Evolutionary conservation across 2,113 vertebrate species (phyloP), one percentile per base, ranked within the genome.

Genomic region (Tinamus guttatus): DNA sequence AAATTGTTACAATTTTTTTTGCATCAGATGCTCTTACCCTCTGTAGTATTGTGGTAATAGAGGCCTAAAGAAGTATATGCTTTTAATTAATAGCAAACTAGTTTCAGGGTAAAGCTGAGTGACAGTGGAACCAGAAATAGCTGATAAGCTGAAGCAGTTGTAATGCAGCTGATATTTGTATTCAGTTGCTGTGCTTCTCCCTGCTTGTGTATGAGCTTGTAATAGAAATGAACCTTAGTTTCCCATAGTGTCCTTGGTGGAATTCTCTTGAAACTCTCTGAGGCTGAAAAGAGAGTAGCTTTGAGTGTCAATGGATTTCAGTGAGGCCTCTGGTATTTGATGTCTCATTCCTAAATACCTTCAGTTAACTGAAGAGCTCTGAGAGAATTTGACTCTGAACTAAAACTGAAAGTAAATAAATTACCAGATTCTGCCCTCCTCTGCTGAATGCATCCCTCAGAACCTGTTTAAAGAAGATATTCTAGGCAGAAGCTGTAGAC

Each of bases 401-500:
- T 93, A 40, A 49, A 87, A 62, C 32, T 75, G 84, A 71, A 80
- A 91, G 74, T 81, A 86, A 92, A 93, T 86, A 86, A 94, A 75
- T 60, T 43, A 41, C 11, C 41, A 68, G 76, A 25, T 30, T 56
- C 38, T 77, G 30, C 73, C 68, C 27, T 83, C 22, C 54, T n/a
- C 32, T 81, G 36, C 67, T 75, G 91, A 86, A 90, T 93, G 83
- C 4, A 52, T 90, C 56, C 40, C 62, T 54, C 24, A 7, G 88
- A 95, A 67, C 32, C 52, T 76, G 73, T 94, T 94, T 94, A 88
- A 84, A 94, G 56, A 77, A 12, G 90, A 32, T 85, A 69, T 81
- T 94, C 41, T 84, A 78, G 85, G 82, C 68, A 93, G 82, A 95
- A 71, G 40, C 28, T 88, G 60, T 49, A 60, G 56, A 12, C 51